Percentiles rank a stretch among this genome's conserved stretches.
These are phyloP conservation scores for Diabrotica balteata DNA, from an alignment of 2,888 invertebrate genomes.

Conservation along the genomic window DNA sequence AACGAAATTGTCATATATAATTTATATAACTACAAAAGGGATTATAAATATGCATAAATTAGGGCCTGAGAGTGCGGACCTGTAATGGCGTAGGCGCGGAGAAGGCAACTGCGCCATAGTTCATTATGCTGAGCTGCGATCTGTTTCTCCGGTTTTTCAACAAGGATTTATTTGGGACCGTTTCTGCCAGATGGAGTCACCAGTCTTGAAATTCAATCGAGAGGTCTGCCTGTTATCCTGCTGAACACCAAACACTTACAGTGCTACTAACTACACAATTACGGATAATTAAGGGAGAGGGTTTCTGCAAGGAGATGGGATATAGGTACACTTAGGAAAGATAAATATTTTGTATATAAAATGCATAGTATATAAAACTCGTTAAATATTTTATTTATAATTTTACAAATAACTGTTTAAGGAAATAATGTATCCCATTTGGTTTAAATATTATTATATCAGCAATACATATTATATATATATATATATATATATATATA, in stretches of 20 bases:
- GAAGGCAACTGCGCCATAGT: slow-evolving; percentile 60
- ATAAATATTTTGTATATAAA: too few relatives aligned
- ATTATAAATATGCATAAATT: slow-evolving; percentile 24
- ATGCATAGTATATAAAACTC: too few relatives aligned
- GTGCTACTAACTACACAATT: slow-evolving; percentile 40
- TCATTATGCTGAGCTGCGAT: slow-evolving; percentile 54
- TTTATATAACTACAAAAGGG: neutral
- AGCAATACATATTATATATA: too few relatives aligned
- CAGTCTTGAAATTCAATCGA: slow-evolving; percentile 11
- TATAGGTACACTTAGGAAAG: too few relatives aligned
- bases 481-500: too few relatives aligned
- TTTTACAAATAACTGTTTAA: too few relatives aligned
- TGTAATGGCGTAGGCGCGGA: slow-evolving; percentile 62
- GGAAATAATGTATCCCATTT: too few relatives aligned
- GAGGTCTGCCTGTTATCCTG: slow-evolving; percentile 52
- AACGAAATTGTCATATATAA: too few relatives aligned
- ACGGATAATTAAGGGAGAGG: neutral
- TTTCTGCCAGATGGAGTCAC: slow-evolving; percentile 25
- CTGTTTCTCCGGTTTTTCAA: slow-evolving; percentile 35
- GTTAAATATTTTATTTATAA: too few relatives aligned
- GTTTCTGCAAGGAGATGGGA: neutral
- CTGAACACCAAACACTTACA: slow-evolving; percentile 53
- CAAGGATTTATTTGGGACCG: slow-evolving; percentile 12
- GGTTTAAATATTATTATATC: too few relatives aligned
- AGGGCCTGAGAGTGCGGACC: slow-evolving; percentile 53